Base-by-base conservation (phyloP, 2,888 invertebrate species). In the Zygogramma bicolorata region DNA sequence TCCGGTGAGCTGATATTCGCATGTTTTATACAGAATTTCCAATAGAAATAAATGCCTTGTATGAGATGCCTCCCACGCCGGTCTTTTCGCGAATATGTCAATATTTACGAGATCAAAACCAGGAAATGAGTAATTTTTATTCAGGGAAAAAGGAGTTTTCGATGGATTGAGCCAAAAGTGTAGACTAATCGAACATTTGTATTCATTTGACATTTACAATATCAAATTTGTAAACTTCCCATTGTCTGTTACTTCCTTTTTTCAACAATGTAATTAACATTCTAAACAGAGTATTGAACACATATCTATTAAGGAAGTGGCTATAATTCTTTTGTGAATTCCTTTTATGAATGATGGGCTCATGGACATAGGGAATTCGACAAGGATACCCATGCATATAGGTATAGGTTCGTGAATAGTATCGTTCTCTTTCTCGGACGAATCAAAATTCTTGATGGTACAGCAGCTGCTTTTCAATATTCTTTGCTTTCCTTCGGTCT, bases 1-100 rank as follows among this genome's bases (percentile, higher is more conserved):
- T 59, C 68, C 65, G 75, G 75, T 75, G 69, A 71, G 75, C 59
- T 7, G 46, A 42, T 58, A 20, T 62, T 38, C 27, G 34, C 27
- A 59, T 65, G 60, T 68, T 68, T 72, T 57, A 57, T 59, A 68
- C 59, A 65, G 61, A 42, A 65, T n/a, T 42, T 38, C n/a, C n/a
- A n/a, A n/a, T 18, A 13, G 4, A 25, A 57, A 25, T 49, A 29
- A 59, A 40, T 31, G 25, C 6, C 4, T 68, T 40, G 27, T 42
- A 57, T 67, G 49, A n/a, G 53, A 25, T 71, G 31, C 29, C 75
- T 70, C 75, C 75, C 75, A 75, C 75, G 75, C 75, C 75, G 75
- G 75, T 73, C 49, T 63, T 46, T 58, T 69, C 15, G 68, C 68
- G 61, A 62, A 71, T 70, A 67, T 68, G 75, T 75, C 75, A 70